These are phyloP conservation scores for Pseudorasbora parva DNA, from an alignment of 2,113 vertebrate species.

Conservation along the genomic window DNA sequence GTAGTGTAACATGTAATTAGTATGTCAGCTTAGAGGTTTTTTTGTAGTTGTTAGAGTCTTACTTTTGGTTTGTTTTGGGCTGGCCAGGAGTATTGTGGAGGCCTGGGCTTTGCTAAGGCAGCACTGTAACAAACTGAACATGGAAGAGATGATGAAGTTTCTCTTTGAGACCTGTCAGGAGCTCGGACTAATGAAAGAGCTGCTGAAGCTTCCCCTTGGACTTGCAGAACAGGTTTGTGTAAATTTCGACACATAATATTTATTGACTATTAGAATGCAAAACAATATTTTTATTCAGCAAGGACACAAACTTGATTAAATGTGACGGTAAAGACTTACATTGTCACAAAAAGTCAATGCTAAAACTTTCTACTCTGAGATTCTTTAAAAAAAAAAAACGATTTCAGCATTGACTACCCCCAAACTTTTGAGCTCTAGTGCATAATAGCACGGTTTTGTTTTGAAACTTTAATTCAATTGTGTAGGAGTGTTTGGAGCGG, in stretches of 20 bases:
- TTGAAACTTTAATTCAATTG: background rate
- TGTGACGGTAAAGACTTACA: too few relatives aligned
- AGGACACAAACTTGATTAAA: too few relatives aligned
- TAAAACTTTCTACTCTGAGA: too few relatives aligned
- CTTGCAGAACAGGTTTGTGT: constrained; percentile 82
- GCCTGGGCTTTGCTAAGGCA: constrained; percentile 87
- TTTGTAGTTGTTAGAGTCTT: background rate
- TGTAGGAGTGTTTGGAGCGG: constrained; percentile 87
- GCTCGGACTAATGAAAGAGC: constrained; percentile 88
- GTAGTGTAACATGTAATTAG: background rate
- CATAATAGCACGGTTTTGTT: constrained; percentile 3
- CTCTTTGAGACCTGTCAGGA: constrained; percentile 89
- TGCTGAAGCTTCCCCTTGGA: constrained; percentile 89
- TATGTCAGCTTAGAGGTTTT: background rate
- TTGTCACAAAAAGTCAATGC: too few relatives aligned
- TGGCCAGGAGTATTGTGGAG: constrained; percentile 85
- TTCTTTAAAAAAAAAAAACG: background rate
- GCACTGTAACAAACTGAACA: constrained; percentile 79
- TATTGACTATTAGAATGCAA: background rate
- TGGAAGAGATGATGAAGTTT: constrained; percentile 83
- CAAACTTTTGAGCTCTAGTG: background rate
- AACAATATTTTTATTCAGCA: too few relatives aligned
- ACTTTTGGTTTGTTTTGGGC: background rate
- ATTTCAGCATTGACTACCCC: background rate
- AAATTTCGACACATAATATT: constrained; percentile 7